These are phyloP conservation scores for Scrobipalpa atriplicella DNA, from an alignment of 2,888 invertebrate genomes.

Conservation along the genomic window DNA sequence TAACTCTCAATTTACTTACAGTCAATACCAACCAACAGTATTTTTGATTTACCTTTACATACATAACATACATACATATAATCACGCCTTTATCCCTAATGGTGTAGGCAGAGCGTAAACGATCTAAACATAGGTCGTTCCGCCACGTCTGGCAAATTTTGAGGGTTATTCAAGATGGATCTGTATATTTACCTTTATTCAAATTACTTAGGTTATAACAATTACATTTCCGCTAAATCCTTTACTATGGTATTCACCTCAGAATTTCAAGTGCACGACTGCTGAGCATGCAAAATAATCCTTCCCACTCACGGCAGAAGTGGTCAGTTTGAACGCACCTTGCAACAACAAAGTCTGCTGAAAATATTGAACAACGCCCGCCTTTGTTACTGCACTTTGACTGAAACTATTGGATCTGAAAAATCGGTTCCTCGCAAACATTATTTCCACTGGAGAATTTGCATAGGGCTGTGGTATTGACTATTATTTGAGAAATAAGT, in stretches of 20 bases:
- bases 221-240: not conserved
- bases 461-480: not conserved
- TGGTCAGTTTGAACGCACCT: constrained; percentile 58
- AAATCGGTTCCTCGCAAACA: not conserved
- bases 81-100: too few species aligned
- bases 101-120: too few species aligned
- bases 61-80: too few species aligned
- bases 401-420: constrained; percentile 5
- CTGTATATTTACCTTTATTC: too few species aligned
- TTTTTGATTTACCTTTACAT: too few species aligned
- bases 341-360: constrained; percentile 25
- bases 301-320: constrained; percentile 58
- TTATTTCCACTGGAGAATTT: not conserved
- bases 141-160: too few species aligned
- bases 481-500: not conserved
- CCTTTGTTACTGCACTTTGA: constrained; percentile 12
- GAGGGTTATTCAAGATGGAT: too few species aligned
- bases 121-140: too few species aligned
- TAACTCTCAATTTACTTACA: too few species aligned
- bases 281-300: constrained; percentile 64
- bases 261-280: constrained; percentile 58
- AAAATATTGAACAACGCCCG: constrained; percentile 14
- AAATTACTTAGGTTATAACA: too few species aligned
- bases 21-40: too few species aligned
- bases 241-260: constrained; percentile 32